Evolutionary conservation across 2,888 invertebrate genomes (phyloP), one percentile per base, ranked within the genome.

Genomic region (Oxyteleia sp.): DNA sequence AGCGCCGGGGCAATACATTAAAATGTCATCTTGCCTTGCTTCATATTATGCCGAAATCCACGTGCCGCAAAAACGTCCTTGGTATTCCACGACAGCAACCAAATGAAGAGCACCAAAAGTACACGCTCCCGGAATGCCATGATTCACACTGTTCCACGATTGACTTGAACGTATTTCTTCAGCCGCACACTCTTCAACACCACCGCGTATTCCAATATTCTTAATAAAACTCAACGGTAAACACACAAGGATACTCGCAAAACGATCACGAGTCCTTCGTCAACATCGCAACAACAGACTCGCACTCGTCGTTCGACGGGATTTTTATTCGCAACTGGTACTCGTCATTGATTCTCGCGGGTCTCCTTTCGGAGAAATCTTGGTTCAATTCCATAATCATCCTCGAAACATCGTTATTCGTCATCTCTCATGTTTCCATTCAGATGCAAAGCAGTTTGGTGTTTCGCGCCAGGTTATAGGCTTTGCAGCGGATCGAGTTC

Each of bases 1-100:
- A 35, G 13, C 38, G 7, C 26, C 13, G 23, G 35, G 35, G 13
- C 49, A 75, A 53, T 55, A 61, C 18, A 47, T 61, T 3, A 43
- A 57, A 72, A 29, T 16, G 23, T 41, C 49, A 64, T 20, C 35
- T 81, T 71, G 82, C 87, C 86, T 85, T 86, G 86, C 41, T 84
- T 87, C 45, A 63, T 82, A 18, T 78, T 82, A 41, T 84, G 85
- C 43, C 86, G 85, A 75, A 82, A 71, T 74, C 68, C 82, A 59
- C 85, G 85, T 63, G 82, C 82, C 49, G 84, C 85, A 20, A 76
- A 69, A 35, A 69, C 82, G 57, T 78, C 75, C 61, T 66, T 75
- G 63, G 82, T 59, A 61, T 81, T 82, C 76, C 68, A 79, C 18
- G 81, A 66, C 15, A 84, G 71, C 66, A 87, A 38, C 72, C 82